Base-by-base conservation (phyloP, 2,888 invertebrate genomes). In the Dryomyza anilis region DNA sequence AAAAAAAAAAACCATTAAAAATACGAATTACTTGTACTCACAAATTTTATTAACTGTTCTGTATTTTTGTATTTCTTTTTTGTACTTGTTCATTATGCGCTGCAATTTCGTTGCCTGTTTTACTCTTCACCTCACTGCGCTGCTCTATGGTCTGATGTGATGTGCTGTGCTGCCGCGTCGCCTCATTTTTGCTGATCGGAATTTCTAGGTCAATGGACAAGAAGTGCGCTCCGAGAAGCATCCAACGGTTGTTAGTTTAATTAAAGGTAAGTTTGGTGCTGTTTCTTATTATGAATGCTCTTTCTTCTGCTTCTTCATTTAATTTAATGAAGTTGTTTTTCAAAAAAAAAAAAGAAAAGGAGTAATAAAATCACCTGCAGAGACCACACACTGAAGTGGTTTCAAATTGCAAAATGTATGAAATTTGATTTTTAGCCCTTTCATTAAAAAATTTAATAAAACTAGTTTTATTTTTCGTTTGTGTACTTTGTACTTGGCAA, bases 221-320 rank as follows among this genome's bases (percentile, higher is more conserved):
- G 89, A 94, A 76, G 98, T 98, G 67, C 91, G 91, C 76, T 91
- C 91, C 75, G 93, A 93, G 79, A 96, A 95, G 78, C 98, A 98
- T 79, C 92, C 93, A 76, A 94, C 97, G 81, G 98, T 98, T 73
- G 96, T 98, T 77, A 91, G 91, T 77, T 90, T 98, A 84, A 98
- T 98, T 78, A 91, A 93, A 90, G 91, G 96, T 96, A 84, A 88
- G 89, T 86, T 21, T n/a, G 39, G 7, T 33, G 39, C 6, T 33
- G 36, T 39, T n/a, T 59, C 8, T 48, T 59, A 19, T 46, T 30
- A 1, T 19, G 33, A 14, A n/a, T n/a, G n/a, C 8, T 46, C 21
- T 46, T 46, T 7, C 39, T 7, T 6, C 7, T 3, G 12, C 39
- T 39, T 7, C 39, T 2, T 39, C 39, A 7, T 6, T n/a, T 7